Percentiles rank a stretch among this genome's conserved stretches.
phyloP scores from a whole-genome alignment of 2,113 vertebrate species.

The Pseudopodoces humilis region DNA sequence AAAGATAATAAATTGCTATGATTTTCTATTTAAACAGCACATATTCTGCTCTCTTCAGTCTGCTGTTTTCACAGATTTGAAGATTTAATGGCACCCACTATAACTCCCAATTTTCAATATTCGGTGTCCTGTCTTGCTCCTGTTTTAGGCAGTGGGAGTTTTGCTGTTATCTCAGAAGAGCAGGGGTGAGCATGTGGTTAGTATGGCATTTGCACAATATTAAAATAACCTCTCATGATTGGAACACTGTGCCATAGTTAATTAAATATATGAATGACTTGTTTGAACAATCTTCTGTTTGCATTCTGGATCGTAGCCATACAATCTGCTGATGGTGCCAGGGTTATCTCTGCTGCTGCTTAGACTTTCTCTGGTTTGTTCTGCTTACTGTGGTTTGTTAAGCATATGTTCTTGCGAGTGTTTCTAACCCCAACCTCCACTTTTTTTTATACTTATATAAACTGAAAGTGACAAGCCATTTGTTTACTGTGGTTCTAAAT shows the following conservation, averaged over 20 bases:
- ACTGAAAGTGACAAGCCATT: constrained; percentile 60
- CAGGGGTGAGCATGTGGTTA: constrained; percentile 31
- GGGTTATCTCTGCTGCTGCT: constrained; percentile 52
- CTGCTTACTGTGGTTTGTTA: constrained; percentile 40
- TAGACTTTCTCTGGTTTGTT: constrained; percentile 28
- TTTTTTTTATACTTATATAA: constrained; percentile 48
- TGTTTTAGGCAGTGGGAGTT: constrained; percentile 27
- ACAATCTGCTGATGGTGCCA: constrained; percentile 53
- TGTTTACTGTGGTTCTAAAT: constrained; percentile 42
- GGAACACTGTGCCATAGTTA: constrained; percentile 52
- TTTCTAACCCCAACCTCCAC: constrained; percentile 53
- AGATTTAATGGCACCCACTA: background rate
- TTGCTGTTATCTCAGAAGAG: constrained; percentile 42
- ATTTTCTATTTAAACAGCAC: background rate
- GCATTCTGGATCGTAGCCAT: constrained; percentile 56
- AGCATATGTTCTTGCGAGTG: constrained; percentile 16
- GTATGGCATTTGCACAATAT: constrained; percentile 42
- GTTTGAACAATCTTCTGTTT: constrained; percentile 65
- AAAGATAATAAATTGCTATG: background rate
- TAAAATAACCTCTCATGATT: constrained; percentile 61
- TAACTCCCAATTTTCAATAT: background rate
- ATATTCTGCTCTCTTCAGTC: background rate
- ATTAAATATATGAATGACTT: constrained; percentile 62
- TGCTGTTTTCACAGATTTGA: constrained; percentile 19
- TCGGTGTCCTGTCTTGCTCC: background rate